phyloP scores from a whole-genome alignment of 2,797 vertebrate species.

The Myripristis jacobus region DNA sequence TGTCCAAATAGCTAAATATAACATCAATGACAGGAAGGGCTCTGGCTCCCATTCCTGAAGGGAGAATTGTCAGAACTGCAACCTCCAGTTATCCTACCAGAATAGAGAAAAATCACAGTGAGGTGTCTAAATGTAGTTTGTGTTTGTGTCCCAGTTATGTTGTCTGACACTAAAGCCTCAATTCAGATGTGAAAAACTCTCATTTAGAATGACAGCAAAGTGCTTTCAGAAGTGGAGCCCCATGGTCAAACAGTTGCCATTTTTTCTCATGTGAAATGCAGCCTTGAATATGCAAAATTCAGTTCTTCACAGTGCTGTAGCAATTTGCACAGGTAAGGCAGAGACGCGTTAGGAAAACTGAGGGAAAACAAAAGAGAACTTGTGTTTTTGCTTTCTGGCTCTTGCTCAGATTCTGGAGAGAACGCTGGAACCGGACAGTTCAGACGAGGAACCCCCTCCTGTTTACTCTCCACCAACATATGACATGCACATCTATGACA shows the following conservation, averaged over 20 bases:
- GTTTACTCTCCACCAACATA: slow-evolving; percentile 95
- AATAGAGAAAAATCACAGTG: slow-evolving; percentile 18
- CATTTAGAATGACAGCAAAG: slow-evolving; percentile 1
- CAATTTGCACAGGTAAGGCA: too few species aligned
- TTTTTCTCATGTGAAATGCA: not conserved
- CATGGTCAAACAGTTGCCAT: not conserved
- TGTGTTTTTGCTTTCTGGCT: slow-evolving; percentile 27
- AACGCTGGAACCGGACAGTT: slow-evolving; percentile 96
- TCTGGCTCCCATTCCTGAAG: not conserved
- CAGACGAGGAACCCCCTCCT: slow-evolving; percentile 95
- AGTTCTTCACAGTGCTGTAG: not conserved
- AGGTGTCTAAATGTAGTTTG: slow-evolving; percentile 12
- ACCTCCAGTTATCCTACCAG: slow-evolving; percentile 7
- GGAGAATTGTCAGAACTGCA: too few species aligned
- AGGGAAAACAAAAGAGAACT: not conserved
- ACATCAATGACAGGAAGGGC: slow-evolving; percentile 14
- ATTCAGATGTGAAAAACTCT: not conserved
- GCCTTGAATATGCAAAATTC: not conserved
- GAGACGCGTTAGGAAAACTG: too few species aligned
- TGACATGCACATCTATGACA: slow-evolving; percentile 89
- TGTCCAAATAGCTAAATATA: slow-evolving; percentile 9
- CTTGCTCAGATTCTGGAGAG: slow-evolving; percentile 92
- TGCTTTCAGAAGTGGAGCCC: not conserved
- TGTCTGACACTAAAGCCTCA: not conserved
- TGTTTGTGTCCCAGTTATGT: slow-evolving; percentile 6